Evolutionary conservation across 2,888 invertebrate genomes (phyloP), one percentile per base, ranked within the genome.

Genomic region (Crioceris asparagi): DNA sequence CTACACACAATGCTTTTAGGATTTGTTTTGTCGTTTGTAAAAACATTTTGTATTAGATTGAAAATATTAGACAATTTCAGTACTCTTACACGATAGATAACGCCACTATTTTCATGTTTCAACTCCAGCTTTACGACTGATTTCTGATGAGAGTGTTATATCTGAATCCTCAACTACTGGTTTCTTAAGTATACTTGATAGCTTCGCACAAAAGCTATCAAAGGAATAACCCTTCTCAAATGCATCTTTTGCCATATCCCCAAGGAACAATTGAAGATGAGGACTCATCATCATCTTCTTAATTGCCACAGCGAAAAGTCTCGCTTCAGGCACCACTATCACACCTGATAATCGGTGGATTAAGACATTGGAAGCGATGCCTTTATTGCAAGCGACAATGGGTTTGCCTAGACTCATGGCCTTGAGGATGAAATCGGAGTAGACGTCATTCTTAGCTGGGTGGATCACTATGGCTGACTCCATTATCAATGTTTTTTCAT

Each of bases 401-500:
- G 61, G 57, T 44, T 56, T 56, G 1, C 59, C 58, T 30, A 55
- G 36, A 32, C 54, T 50, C 55, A 63, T 52, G 1, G 58, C 58
- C 38, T 57, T 56, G 7, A 61, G 40, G 3, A 61, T 33, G 17
- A 54, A 54, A 17, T 61, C 59, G 3, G 60, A 55, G 39, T 53
- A 55, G 2, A 57, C 41, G 19, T 61, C 60, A 31, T 60, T 51
- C 36, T 55, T 56, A 2, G 57, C 50, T 4, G 61, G 54, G 27
- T 57, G 51, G n/a, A 63, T 45, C 19, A 61, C 53, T 3, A 59
- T 52, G 2, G 55, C 50, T 1, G 56, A 54, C 38, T 57, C 55
- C 33, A 51, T 46, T 17, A 62, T 56, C 14, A 63, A 34, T 3
- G 60, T 57, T 43, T 61, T 61, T 39, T 60, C 58, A 37, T 61